These are phyloP conservation scores for Aphyosemion australe DNA, from an alignment of 2,113 vertebrate species.

Conservation along the genomic window DNA sequence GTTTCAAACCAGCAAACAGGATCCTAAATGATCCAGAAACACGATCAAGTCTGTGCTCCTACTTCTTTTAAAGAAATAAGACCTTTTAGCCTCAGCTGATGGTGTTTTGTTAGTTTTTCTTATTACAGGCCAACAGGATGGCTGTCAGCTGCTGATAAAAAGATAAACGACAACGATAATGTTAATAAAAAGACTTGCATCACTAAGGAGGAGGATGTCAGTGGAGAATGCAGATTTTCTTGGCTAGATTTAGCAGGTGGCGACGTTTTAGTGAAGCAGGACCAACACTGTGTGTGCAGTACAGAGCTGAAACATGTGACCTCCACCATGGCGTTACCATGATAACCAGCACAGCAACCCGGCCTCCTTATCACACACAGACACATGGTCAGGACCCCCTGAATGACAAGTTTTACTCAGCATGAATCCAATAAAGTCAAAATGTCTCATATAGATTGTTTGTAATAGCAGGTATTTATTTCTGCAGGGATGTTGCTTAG, in stretches of 20 bases:
- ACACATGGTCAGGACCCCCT: background rate
- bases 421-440: no score
- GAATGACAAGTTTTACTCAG: background rate
- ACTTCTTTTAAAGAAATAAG: background rate
- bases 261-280: no score
- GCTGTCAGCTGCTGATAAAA: constrained; percentile 46
- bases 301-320: background rate
- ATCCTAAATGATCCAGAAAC: constrained; percentile 26
- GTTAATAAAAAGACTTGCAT: constrained; percentile 6
- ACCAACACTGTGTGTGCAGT: background rate
- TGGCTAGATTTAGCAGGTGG: no score
- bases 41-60: constrained; percentile 25
- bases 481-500: no score
- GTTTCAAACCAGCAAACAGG: constrained; percentile 35
- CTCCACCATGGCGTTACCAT: background rate
- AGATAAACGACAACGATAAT: background rate
- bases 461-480: no score
- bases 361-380: background rate
- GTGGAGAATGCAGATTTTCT: no score
- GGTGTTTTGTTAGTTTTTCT: no score
- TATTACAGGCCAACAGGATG: background rate
- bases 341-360: background rate
- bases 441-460: no score
- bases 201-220: background rate
- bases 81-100: no score